A percentile compares a stretch with the other conserved stretches of the same genome.
Evolutionary conservation across 2,888 invertebrate species (phyloP).

Genomic region (Coenonympha glycerion): DNA sequence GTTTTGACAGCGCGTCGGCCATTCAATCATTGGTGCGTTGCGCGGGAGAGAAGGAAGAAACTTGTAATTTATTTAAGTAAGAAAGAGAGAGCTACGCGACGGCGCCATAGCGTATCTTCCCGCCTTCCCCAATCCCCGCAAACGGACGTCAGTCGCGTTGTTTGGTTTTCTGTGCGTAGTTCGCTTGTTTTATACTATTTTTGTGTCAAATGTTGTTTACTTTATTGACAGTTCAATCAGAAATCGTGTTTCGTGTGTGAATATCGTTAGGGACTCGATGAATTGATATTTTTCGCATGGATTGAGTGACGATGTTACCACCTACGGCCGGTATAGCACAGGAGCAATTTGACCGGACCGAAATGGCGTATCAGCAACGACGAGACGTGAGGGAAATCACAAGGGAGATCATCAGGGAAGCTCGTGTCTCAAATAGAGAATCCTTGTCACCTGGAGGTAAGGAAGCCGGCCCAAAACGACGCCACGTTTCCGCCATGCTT

Average conservation of each 20-base stretch:
- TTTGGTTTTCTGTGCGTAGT: conserved; percentile 61
- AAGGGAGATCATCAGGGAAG: conserved; percentile 66
- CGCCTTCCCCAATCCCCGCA: conserved; percentile 64
- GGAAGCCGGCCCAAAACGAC: conserved; percentile 50
- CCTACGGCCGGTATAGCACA: conserved; percentile 70
- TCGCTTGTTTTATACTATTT: conserved; percentile 38
- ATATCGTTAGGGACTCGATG: conserved; percentile 18
- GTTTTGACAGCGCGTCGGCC: conserved; percentile 60
- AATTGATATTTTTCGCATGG: conserved; percentile 47
- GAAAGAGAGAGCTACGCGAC: conserved; percentile 56
- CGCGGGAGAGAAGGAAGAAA: conserved; percentile 42
- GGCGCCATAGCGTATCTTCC: conserved; percentile 67
- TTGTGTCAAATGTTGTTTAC: conserved; percentile 35
- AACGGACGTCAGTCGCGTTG: conserved; percentile 53
- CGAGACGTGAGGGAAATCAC: conserved; percentile 67
- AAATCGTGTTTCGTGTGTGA: conserved; percentile 16
- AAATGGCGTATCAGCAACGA: conserved; percentile 70
- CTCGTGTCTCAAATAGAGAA: conserved; percentile 60
- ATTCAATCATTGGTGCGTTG: conserved; percentile 58
- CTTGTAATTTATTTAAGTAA: conserved; percentile 30
- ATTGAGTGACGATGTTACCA: conserved; percentile 71
- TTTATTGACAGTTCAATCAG: conserved; percentile 22
- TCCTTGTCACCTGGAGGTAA: conserved; percentile 72
- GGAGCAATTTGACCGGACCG: conserved; percentile 68
- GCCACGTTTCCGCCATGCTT: conserved; percentile 76